Base-by-base conservation (phyloP, 2,797 vertebrate genomes). In the Cheirogaleus major region DNA sequence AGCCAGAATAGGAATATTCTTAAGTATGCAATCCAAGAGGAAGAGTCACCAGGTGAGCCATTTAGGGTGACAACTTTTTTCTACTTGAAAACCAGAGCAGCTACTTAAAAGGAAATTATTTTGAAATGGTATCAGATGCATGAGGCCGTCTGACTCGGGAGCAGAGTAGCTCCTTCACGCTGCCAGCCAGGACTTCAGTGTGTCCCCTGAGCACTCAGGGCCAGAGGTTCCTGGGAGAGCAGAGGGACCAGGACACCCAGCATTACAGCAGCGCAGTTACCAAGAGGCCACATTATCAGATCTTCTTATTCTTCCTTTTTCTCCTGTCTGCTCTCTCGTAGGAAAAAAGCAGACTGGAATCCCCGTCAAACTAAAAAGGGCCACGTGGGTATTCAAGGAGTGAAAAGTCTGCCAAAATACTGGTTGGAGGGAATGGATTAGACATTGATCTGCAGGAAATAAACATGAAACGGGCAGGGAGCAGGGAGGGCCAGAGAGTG, bases 1-100 rank as follows among this genome's bases (percentile, higher is more conserved):
- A 91, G 41, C 13, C 11, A 52, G 23, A 38, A 84, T 50, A 41
- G n/a, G 23, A 61, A 48, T 35, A 48, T 80, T 69, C 59, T 48
- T 32, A 72, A 70, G 50, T 20, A 45, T 55, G 3, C 17, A 75
- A 17, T 79, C 20, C 38, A 69, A 83, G 38, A 73, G 38, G 38
- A 85, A 76, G 38, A n/a, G 41, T 79, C 73, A 91, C 63, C 85
- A 89, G 35, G 35, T 35, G 52, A 76, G 7, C 79, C 50, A 0
- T 65, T 69, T 48, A n/a, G 25, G 18, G 48, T n/a, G 35, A 81
- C 8, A 83, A n/a, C 1, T 30, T 93, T 82, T 73, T 63, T 48
- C 69, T 78, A 22, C 50, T 69, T 95, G 57, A 89, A 87, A 92
- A 92, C 14, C 50, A 91, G 73, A 75, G 25, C 17, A 89, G 48